These are phyloP conservation scores for Sialis fuliginosa DNA, from an alignment of 2,888 invertebrate species.

Conservation along the genomic window DNA sequence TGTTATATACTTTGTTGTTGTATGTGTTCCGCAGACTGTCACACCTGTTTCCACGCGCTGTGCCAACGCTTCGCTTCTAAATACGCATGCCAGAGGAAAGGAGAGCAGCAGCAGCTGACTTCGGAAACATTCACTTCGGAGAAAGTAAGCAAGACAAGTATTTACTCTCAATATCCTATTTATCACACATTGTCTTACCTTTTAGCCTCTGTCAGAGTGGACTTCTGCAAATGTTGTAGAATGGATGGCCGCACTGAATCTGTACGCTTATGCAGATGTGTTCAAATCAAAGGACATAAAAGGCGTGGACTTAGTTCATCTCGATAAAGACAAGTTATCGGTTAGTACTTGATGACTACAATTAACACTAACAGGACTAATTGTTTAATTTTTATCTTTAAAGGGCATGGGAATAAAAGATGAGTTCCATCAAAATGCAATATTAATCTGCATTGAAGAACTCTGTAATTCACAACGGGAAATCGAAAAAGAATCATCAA, in stretches of 20 bases:
- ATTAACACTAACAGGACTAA: neutral
- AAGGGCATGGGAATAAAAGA: conserved; percentile 61
- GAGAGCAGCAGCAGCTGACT: conserved; percentile 20
- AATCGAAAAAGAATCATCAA: conserved; percentile 16
- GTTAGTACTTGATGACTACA: conserved; percentile 25
- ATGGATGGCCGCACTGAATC: conserved; percentile 58
- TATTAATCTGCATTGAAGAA: conserved; percentile 49
- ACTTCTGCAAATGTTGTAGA: conserved; percentile 48
- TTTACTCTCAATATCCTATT: neutral
- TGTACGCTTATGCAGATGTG: conserved; percentile 51
- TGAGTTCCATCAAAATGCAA: conserved; percentile 50
- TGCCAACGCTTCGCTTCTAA: conserved; percentile 28
- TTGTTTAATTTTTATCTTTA: conserved; percentile 14
- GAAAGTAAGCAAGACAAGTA: conserved; percentile 22
- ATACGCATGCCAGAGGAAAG: conserved; percentile 25
- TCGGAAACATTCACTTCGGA: conserved; percentile 23
- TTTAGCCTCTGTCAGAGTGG: conserved; percentile 53
- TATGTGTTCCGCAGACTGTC: conserved; percentile 45
- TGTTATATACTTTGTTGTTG: conserved; percentile 36
- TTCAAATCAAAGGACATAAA: conserved; percentile 53
- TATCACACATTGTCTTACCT: conserved; percentile 14
- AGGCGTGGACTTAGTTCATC: conserved; percentile 42
- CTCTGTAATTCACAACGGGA: conserved; percentile 24
- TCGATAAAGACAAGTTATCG: conserved; percentile 47
- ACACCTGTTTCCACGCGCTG: conserved; percentile 42